Percentiles rank a stretch among this genome's conserved stretches.
These are phyloP conservation scores for Melanostigma gelatinosum DNA, from an alignment of 2,113 vertebrate species.

Conservation along the genomic window DNA sequence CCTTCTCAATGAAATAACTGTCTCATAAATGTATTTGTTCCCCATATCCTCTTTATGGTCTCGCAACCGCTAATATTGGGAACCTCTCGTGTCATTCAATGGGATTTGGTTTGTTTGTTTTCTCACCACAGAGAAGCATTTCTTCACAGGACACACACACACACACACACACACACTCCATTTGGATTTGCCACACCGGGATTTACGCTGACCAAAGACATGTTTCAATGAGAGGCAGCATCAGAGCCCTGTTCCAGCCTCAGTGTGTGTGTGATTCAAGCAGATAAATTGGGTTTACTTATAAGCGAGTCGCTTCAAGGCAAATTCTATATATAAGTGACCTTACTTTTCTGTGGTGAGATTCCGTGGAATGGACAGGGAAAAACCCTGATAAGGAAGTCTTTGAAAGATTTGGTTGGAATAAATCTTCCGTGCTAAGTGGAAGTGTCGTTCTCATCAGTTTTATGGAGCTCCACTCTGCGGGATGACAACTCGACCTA, in stretches of 20 bases:
- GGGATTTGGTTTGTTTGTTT: neutral
- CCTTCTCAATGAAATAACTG: neutral
- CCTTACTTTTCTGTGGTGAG: neutral
- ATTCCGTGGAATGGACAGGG: neutral
- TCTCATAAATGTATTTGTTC: neutral
- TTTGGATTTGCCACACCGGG: neutral
- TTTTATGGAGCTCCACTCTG: slow-evolving; percentile 30
- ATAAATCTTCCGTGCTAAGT: slow-evolving; percentile 33
- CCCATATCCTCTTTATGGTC: neutral
- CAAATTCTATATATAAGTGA: neutral
- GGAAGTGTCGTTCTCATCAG: slow-evolving; percentile 21
- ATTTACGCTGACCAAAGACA: neutral
- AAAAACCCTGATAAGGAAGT: slow-evolving; percentile 24
- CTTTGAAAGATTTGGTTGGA: slow-evolving; percentile 30
- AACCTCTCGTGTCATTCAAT: neutral
- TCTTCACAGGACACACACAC: neutral
- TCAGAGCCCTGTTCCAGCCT: neutral
- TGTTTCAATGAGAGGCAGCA: neutral
- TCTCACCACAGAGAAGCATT: neutral
- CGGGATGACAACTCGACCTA: slow-evolving; percentile 7
- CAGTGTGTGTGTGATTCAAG: neutral
- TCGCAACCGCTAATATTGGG: neutral
- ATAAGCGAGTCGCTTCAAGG: slow-evolving; percentile 5
- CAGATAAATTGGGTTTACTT: neutral
- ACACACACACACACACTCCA: neutral